These are phyloP conservation scores for Cyaniris semiargus DNA, from an alignment of 2,888 invertebrate genomes.

Conservation along the genomic window DNA sequence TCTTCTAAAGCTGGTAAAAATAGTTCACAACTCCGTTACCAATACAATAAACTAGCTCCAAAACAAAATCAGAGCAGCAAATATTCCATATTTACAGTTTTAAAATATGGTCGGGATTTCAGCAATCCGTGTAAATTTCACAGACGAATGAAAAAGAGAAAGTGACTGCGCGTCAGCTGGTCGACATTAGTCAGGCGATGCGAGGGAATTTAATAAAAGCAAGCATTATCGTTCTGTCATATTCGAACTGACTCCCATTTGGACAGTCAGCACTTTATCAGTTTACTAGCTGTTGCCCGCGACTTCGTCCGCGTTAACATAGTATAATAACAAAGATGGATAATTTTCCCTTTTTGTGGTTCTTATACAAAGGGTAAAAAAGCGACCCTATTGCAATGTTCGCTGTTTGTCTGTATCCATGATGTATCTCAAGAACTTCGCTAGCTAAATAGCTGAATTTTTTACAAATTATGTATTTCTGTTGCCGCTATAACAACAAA, in stretches of 20 bases:
- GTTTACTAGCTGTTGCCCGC: too few species aligned
- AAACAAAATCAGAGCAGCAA: background rate
- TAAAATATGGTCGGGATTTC: conserved; percentile 39
- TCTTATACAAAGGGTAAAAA: too few species aligned
- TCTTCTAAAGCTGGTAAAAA: background rate
- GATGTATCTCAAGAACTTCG: too few species aligned
- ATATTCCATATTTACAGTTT: conserved; percentile 7
- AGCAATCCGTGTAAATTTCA: conserved; percentile 53
- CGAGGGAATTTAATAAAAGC: conserved; percentile 78
- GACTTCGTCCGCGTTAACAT: too few species aligned
- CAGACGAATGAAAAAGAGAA: conserved; percentile 60
- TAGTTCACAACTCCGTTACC: background rate
- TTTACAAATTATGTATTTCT: too few species aligned
- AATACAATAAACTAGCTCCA: background rate
- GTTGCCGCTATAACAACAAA: too few species aligned
- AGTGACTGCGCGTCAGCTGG: conserved; percentile 73
- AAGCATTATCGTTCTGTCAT: conserved; percentile 60
- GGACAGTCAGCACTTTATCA: conserved; percentile 5
- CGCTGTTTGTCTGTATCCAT: too few species aligned
- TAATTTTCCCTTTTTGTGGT: too few species aligned
- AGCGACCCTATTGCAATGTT: too few species aligned
- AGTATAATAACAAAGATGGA: too few species aligned
- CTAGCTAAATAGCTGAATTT: too few species aligned
- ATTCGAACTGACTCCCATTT: conserved; percentile 38
- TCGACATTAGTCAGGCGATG: conserved; percentile 74